phyloP scores from a whole-genome alignment of 2,113 vertebrate genomes.

The Osmerus eperlanus region DNA sequence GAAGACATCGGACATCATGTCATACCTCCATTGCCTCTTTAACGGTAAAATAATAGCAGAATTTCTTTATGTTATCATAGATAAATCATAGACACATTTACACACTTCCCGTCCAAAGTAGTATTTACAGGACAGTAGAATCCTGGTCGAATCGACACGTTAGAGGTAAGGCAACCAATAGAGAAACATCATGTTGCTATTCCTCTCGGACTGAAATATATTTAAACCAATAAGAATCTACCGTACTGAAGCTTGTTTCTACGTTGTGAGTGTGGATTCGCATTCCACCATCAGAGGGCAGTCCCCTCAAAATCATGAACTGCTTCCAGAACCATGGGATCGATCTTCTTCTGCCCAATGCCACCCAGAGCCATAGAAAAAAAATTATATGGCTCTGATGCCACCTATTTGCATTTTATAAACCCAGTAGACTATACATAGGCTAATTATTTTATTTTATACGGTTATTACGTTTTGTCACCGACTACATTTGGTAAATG shows the following conservation, averaged over 20 bases:
- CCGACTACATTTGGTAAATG: no score
- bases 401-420: no score
- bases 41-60: not conserved
- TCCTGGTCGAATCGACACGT: constrained; percentile 59
- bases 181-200: not conserved
- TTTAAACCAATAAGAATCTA: constrained; percentile 38
- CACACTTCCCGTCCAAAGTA: not conserved
- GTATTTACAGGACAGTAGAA: constrained; percentile 30
- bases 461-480: no score
- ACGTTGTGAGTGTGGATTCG: constrained; percentile 32
- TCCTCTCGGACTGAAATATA: fast-evolving
- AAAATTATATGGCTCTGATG: no score
- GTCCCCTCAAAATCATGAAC: not conserved
- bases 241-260: constrained; percentile 9
- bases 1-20: not conserved
- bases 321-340: not conserved
- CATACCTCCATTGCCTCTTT: constrained; percentile 65
- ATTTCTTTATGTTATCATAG: not conserved
- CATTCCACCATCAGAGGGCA: constrained; percentile 25
- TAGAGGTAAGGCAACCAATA: constrained; percentile 51
- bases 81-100: not conserved
- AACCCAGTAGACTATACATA: no score
- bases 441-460: no score
- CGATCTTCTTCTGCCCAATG: not conserved
- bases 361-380: no score